Base-by-base conservation (phyloP, 2,797 vertebrate genomes). In the Antrozous pallidus region DNA sequence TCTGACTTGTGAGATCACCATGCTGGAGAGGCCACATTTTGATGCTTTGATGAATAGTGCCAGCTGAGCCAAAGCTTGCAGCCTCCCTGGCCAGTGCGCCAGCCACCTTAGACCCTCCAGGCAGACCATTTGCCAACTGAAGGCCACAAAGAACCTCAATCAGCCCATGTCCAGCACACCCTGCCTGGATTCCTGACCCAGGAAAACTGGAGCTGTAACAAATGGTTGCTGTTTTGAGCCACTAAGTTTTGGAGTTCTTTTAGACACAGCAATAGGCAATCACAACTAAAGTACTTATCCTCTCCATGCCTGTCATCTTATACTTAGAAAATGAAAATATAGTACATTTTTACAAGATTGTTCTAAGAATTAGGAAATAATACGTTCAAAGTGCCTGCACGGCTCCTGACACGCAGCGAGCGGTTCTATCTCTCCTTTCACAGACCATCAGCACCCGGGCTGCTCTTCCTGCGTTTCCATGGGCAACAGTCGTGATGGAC, bases 301-400 rank as follows among this genome's bases (percentile, higher is more conserved):
- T 67, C 14, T 28, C 31, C 22, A 77, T 69, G 63, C 73, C 84
- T 83, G 12, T 51, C 56, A 81, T 73, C 92, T 77, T 40, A 69
- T 36, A 45, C 28, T 87, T 81, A 33, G n/a, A 58, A 90, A 81
- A 74, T 42, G 42, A 51, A 92, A 93, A 90, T 69, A 45, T 3
- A 73, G 40, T 8, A 63, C 40, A 33, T 51, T 95, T 88, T 81
- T 85, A 58, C 31, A 88, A 75, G 77, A 84, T 38, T 24, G 3
- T 10, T 58, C 5, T 71, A 61, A 40, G 51, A 89, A 93, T 83
- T 42, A 91, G 78, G 28, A 77, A 91, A 65, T 45, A 33, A 28
- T 38, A 42, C 5, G 28, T 49, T 80, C 74, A 13, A 49, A 93
- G 81, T 13, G 8, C 40, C 78, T 28, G n/a, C 73, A n/a, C 0